A percentile compares a stretch with the other conserved stretches of the same genome.
Evolutionary conservation across 1,140 invertebrate species (phyloP).

Genomic region (Dreissena polymorpha): DNA sequence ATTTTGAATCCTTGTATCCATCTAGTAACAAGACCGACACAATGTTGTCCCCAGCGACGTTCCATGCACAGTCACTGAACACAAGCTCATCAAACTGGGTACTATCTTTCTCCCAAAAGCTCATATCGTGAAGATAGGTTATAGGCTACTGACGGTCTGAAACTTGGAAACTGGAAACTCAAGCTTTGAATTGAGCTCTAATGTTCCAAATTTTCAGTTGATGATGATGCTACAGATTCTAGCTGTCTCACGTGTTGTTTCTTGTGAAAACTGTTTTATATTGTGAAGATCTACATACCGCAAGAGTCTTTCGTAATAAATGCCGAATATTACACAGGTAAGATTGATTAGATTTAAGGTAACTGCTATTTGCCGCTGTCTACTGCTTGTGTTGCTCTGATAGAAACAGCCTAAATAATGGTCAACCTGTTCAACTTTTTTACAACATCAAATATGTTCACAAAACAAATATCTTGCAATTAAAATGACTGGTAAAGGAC

Average conservation of each 20-base stretch:
- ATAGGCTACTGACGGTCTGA: conserved; percentile 64
- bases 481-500: too few species aligned
- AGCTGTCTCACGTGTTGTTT: not conserved
- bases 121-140: conserved; percentile 75
- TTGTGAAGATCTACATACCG: conserved; percentile 64
- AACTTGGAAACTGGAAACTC: not conserved
- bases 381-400: too few species aligned
- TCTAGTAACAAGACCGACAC: conserved; percentile 69
- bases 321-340: conserved; percentile 3
- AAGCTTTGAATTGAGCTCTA: not conserved
- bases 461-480: too few species aligned
- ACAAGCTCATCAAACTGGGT: conserved; percentile 66
- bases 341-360: conserved; percentile 6
- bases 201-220: not conserved
- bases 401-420: too few species aligned
- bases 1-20: conserved; percentile 60
- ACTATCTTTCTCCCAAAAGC: conserved; percentile 75
- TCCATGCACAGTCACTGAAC: conserved; percentile 68
- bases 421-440: not conserved
- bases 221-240: not conserved
- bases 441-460: too few species aligned
- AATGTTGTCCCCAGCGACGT: conserved; percentile 69
- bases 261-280: conserved; percentile 56
- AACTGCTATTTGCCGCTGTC: not conserved
- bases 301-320: conserved; percentile 54